These are phyloP conservation scores for Pogonomyrmex barbatus DNA, from an alignment of 1,140 invertebrate genomes.

Conservation along the genomic window DNA sequence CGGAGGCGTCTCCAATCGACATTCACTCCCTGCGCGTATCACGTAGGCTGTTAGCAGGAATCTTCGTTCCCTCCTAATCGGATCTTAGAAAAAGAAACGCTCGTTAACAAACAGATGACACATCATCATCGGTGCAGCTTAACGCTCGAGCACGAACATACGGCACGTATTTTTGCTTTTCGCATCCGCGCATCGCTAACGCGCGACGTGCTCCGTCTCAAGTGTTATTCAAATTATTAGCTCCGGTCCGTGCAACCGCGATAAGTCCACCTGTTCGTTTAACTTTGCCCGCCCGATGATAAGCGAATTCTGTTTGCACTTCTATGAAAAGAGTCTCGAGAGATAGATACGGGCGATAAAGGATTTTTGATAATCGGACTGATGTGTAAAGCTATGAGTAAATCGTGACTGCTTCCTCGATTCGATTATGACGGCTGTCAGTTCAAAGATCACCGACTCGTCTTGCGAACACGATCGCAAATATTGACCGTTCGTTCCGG, in stretches of 20 bases:
- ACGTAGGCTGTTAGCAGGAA: neutral
- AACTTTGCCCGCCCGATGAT: slow-evolving; percentile 26
- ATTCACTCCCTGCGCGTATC: neutral
- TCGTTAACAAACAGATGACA: neutral
- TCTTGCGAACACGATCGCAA: slow-evolving; percentile 26
- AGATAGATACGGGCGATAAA: neutral
- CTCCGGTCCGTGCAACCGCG: neutral
- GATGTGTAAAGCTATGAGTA: neutral
- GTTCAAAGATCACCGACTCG: slow-evolving; percentile 12
- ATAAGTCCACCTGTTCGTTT: neutral
- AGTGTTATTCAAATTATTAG: slow-evolving; percentile 37
- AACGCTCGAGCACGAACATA: neutral
- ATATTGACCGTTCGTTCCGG: neutral
- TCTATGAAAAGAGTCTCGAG: neutral
- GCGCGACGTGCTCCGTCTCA: neutral
- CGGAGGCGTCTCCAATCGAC: neutral
- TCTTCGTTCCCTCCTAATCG: neutral
- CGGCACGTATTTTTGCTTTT: neutral
- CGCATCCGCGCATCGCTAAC: neutral
- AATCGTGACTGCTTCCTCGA: neutral
- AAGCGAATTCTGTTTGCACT: slow-evolving; percentile 14
- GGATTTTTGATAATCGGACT: neutral
- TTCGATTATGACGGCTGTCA: no score
- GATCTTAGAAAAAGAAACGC: neutral
- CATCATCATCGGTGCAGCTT: neutral